Percentiles rank a stretch among this genome's conserved stretches.
Evolutionary conservation across 1,140 invertebrate genomes (phyloP).

Genomic region (Solenopsis fugax): DNA sequence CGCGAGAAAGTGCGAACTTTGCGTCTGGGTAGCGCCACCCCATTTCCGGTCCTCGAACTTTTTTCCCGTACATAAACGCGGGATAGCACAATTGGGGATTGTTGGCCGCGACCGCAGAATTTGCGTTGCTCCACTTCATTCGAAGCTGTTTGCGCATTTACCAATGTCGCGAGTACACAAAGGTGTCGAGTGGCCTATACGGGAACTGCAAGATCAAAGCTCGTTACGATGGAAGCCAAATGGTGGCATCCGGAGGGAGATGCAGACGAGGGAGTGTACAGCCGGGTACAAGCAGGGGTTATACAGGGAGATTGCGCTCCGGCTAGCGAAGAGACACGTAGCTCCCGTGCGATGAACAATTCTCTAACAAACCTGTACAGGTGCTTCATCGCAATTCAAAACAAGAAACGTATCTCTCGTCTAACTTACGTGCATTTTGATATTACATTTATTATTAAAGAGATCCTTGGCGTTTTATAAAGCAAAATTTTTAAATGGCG

Average conservation of each 20-base stretch:
- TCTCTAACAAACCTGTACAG: conserved; percentile 40
- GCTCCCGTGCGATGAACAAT: not conserved
- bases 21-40: no score
- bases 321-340: conserved; percentile 27
- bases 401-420: not conserved
- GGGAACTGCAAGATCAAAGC: conserved; percentile 74
- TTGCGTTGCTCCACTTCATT: conserved; percentile 23
- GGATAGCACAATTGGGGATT: conserved; percentile 46
- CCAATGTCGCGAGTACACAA: conserved; percentile 66
- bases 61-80: conserved; percentile 52
- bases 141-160: conserved; percentile 67
- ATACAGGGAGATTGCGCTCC: conserved; percentile 61
- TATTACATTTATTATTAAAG: not conserved
- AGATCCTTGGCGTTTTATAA: not conserved
- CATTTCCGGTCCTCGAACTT: conserved; percentile 7
- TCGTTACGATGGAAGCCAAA: conserved; percentile 68
- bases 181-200: conserved; percentile 75
- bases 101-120: conserved; percentile 40
- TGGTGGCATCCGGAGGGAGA: conserved; percentile 3
- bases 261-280: conserved; percentile 32
- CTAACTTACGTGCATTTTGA: not conserved
- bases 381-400: conserved; percentile 20
- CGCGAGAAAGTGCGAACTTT: not conserved
- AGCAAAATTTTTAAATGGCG: not conserved
- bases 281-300: conserved; percentile 56